phyloP scores from a whole-genome alignment of 2,797 vertebrate species.

The Squalus acanthias region DNA sequence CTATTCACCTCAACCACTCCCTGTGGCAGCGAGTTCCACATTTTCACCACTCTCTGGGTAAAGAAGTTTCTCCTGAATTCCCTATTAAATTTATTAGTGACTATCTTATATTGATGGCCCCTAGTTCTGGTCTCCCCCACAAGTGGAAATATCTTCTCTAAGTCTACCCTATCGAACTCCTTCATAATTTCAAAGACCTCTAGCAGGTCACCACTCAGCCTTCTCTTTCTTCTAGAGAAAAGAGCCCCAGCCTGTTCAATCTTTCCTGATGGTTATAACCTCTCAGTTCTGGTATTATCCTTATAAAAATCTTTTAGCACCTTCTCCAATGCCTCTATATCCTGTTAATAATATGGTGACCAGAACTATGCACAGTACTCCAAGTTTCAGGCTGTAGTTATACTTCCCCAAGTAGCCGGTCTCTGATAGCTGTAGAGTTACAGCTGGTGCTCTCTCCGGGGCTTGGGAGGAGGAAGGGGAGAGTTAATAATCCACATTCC shows the following conservation, averaged over 20 bases:
- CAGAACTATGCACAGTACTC: background rate
- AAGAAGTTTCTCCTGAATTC: too few species aligned
- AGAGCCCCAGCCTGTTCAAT: background rate
- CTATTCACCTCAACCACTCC: too few species aligned
- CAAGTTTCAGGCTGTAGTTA: background rate
- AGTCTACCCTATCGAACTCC: background rate
- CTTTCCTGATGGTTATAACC: background rate
- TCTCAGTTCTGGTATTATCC: background rate
- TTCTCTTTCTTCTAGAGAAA: background rate
- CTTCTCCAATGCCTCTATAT: background rate
- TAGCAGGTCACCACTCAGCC: too few species aligned
- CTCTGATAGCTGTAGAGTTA: background rate
- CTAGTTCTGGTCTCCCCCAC: background rate
- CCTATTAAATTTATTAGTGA: too few species aligned
- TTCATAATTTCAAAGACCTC: background rate
- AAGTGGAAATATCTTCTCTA: background rate
- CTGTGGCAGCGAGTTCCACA: too few species aligned
- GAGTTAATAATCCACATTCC: background rate
- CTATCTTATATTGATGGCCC: background rate
- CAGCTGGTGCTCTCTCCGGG: background rate
- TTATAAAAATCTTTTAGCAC: background rate
- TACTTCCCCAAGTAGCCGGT: background rate
- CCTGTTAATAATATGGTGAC: background rate
- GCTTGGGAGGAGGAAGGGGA: background rate
- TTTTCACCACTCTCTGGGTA: too few species aligned